A percentile compares a stretch with the other conserved stretches of the same genome.
These are phyloP conservation scores for Drosophila ironensis DNA, from an alignment of 1,140 invertebrate species.

Conservation along the genomic window DNA sequence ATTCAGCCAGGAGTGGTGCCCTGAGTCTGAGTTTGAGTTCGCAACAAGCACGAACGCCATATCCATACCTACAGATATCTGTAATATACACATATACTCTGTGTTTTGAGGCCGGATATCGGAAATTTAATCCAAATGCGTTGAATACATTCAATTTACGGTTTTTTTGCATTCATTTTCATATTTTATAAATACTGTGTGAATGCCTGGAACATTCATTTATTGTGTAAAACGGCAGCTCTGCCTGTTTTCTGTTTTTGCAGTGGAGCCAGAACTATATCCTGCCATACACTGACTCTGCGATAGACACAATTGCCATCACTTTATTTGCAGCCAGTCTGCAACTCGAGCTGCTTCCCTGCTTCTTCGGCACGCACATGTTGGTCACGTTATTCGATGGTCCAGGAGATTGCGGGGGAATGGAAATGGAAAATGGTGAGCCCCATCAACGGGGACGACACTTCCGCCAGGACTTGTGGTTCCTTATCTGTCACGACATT, in stretches of 20 bases:
- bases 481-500: constrained; percentile 72
- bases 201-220: too few species aligned
- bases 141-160: too few species aligned
- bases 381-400: constrained; percentile 61
- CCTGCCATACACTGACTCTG: constrained; percentile 14
- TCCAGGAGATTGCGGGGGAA: neutral
- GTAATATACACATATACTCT: too few species aligned
- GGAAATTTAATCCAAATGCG: too few species aligned
- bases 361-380: constrained; percentile 47
- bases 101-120: too few species aligned
- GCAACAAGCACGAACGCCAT: constrained; percentile 42
- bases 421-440: too few species aligned
- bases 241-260: neutral
- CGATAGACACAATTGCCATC: constrained; percentile 57
- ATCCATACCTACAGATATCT: too few species aligned
- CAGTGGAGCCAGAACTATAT: constrained; percentile 20
- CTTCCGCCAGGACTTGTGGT: constrained; percentile 50
- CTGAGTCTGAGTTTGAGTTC: constrained; percentile 3
- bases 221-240: too few species aligned
- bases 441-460: constrained; percentile 8
- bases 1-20: constrained; percentile 11
- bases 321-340: constrained; percentile 65
- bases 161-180: too few species aligned
- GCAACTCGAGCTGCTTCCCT: constrained; percentile 19
- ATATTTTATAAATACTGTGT: too few species aligned